These are phyloP conservation scores for Ferdinandea cuprea DNA, from an alignment of 2,888 invertebrate genomes.

Conservation along the genomic window DNA sequence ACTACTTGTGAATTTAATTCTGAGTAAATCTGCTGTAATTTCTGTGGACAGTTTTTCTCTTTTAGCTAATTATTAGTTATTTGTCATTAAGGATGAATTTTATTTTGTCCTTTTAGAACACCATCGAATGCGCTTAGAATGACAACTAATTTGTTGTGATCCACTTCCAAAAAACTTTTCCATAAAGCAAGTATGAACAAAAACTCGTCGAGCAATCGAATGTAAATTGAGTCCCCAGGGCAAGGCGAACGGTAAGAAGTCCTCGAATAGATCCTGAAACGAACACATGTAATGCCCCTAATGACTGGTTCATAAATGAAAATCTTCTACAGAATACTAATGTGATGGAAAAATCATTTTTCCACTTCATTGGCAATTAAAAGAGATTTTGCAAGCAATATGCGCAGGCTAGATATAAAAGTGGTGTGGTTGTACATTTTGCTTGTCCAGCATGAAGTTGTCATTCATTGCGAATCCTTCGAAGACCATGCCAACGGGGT, in stretches of 20 bases:
- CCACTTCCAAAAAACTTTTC: slow-evolving; percentile 2
- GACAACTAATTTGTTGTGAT: slow-evolving; percentile 47
- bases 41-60: slow-evolving; percentile 70
- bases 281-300: slow-evolving; percentile 78
- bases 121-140: slow-evolving; percentile 20
- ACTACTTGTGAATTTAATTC: slow-evolving; percentile 54
- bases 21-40: slow-evolving; percentile 65
- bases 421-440: slow-evolving; percentile 13
- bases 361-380: slow-evolving; percentile 82
- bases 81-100: slow-evolving; percentile 60
- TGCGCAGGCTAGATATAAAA: neutral
- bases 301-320: slow-evolving; percentile 82
- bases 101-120: slow-evolving; percentile 5
- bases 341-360: slow-evolving; percentile 83
- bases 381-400: slow-evolving; percentile 78
- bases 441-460: slow-evolving; percentile 48
- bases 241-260: neutral
- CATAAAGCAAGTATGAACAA: slow-evolving; percentile 7
- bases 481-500: slow-evolving; percentile 4
- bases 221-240: slow-evolving; percentile 35
- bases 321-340: slow-evolving; percentile 82
- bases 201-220: slow-evolving; percentile 46
- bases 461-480: too few relatives aligned
- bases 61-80: slow-evolving; percentile 70
- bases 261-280: neutral